Evolutionary conservation across 2,888 invertebrate genomes (phyloP), one percentile per base, ranked within the genome.

Genomic region (Rapana venosa): DNA sequence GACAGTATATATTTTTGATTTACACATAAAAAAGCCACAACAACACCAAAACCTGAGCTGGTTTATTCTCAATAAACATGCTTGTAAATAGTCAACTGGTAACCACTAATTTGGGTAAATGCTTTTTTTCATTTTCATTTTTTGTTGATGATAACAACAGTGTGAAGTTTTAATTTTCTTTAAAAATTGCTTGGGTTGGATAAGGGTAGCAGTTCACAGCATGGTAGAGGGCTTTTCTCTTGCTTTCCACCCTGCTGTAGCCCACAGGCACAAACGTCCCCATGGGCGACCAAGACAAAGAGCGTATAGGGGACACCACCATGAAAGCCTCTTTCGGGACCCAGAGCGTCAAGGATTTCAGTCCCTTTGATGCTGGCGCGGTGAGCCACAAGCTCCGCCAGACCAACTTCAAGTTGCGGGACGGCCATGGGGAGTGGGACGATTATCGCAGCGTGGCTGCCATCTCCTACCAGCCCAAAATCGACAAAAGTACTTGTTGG

Each of bases 191-290:
- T 47, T 5, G 2, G 47, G 47, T 47, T 47, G 47, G 47, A 47
- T 47, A 47, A 47, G 4, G 8, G 8, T 47, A 47, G 47, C 47
- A 47, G 8, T 47, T 47, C 47, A 47, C 47, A 47, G 47, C 47
- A 47, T 47, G 47, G 47, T 47, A 47, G 47, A 47, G 47, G 47
- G 47, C 2, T 47, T 47, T 8, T 47, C 47, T 47, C 47, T 47
- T 47, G 8, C 30, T 36, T 84, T 61, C 32, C 83, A 36, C 83
- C 36, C 86, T 35, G 20, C 89, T 20, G 8, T 91, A 95, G 95
- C 95, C 95, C 8, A 92, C 93, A 32, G 94, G 95, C 83, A 93
- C 94, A 47, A 95, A 94, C 90, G 94, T 95, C 22, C 95, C 95
- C 5, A 91, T 91, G 58, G 95, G 95, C 17, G 95, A 95, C 90